Evolutionary conservation across 2,888 invertebrate genomes (phyloP), one percentile per base, ranked within the genome.

Genomic region (Rosalia funebris): DNA sequence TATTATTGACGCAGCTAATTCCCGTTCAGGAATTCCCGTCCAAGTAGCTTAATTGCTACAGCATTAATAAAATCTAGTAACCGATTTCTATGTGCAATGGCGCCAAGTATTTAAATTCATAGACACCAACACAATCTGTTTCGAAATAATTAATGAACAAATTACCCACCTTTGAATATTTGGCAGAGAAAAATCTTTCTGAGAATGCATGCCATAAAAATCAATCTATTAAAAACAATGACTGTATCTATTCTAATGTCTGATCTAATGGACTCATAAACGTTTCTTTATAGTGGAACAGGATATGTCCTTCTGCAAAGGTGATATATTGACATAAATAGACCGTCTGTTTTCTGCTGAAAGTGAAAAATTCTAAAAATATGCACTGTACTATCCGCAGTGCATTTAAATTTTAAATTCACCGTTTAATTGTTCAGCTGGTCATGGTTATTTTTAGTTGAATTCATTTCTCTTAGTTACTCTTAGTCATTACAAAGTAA

Each of bases 401-500:
- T 36, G 55, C 45, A 55, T 10, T n/a, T n/a, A n/a, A n/a, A n/a
- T n/a, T 25, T 48, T 41, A 20, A 36, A 34, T 25, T 19, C 37
- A 19, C 16, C 19, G 17, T 16, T 60, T 36, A 31, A 54, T 53
- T 37, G 39, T 48, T 42, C 46, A 15, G 9, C 14, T 44, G 36
- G 42, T 65, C 68, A 68, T 45, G 52, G 56, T 42, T 68, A 68
- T 58, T 60, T 67, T 59, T 64, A 67, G 58, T 14, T 10, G 32
- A 20, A 47, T 60, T 57, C 57, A 54, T 59, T 50, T 62, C 39
- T 48, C 52, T 53, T 20, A 46, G 56, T 16, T 57, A 54, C n/a
- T n/a, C n/a, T n/a, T n/a, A n/a, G n/a, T 39, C 52, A 59, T 47
- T 56, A 34, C 34, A n/a, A 44, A 36, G 32, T 9, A 44, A n/a